Evolutionary conservation across 2,888 invertebrate genomes (phyloP), one percentile per base, ranked within the genome.

Genomic region (Formica aserva): DNA sequence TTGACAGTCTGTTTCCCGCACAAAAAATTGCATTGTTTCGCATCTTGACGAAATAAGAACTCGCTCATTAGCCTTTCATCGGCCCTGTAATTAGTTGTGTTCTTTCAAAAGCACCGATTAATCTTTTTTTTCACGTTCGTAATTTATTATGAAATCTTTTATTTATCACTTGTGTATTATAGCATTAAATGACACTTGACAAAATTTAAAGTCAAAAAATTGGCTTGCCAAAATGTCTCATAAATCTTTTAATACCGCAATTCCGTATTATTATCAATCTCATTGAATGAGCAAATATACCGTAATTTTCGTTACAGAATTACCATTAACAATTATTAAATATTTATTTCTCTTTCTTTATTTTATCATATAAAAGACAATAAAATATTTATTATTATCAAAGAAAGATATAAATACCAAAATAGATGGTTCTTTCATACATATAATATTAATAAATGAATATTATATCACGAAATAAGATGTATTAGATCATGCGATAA

Each of bases 71-170:
- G 66, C 18, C n/a, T 35, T 67, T 67, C 29, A 38, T 67, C 48
- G n/a, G 6, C 6, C 4, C 22, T 65, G 48, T 82, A 78, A 82
- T 82, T 82, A 65, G 29, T 38, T 38, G 15, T n/a, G 32, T 41
- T 60, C 11, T 29, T 71, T 60, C 18, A 41, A 41, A 57, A 15
- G 11, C 32, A 6, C 11, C 18, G 8, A 45, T 71, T 15, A 32
- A 71, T 41, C 22, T 71, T 67, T 29, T 77, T 35, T 67, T 55
- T 55, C 38, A 15, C 5, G 8, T 35, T 41, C 15, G 32, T 0
- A 13, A 67, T n/a, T 52, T 6, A 5, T 13, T 2, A 41, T 5
- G 9, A n/a, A 52, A 3, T 11, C 9, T 22, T 57, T 69, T 32
- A 41, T 41, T 71, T 22, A 18, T 69, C 41, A 69, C 6, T 52